Evolutionary conservation across 2,888 invertebrate species (phyloP).

Genomic region (Trissolcus brochymenae): DNA sequence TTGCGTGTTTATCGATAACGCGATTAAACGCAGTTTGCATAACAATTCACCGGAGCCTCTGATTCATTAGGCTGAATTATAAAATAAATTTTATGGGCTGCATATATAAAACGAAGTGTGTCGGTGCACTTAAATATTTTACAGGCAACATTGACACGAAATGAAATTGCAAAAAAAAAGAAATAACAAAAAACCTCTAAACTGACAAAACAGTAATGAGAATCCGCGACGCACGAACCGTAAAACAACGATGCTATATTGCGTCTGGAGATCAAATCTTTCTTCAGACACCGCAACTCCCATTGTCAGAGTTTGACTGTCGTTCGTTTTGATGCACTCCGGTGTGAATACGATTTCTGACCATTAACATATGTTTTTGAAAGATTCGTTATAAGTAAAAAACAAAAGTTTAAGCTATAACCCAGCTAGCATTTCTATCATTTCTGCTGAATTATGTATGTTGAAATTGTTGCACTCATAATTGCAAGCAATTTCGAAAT

Average conservation of each 20-base stretch:
- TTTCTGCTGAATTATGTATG: no score
- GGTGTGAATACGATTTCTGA: not conserved
- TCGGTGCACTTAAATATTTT: constrained; percentile 4
- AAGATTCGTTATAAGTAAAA: no score
- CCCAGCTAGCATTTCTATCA: no score
- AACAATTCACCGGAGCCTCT: no score
- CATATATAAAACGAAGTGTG: not conserved
- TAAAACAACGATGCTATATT: constrained; percentile 55
- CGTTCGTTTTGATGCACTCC: not conserved
- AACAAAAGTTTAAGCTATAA: no score
- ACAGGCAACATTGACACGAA: constrained; percentile 25
- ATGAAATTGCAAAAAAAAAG: constrained; percentile 28
- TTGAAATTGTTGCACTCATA: no score
- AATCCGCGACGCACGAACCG: constrained; percentile 45
- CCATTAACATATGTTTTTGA: no score
- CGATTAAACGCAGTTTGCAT: constrained; percentile 13
- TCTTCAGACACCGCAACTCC: constrained; percentile 30
- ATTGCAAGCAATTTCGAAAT: no score
- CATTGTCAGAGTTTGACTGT: constrained; percentile 26
- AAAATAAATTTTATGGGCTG: no score
- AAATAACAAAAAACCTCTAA: constrained; percentile 7
- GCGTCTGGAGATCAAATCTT: constrained; percentile 52
- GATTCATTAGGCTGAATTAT: no score
- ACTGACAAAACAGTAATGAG: constrained; percentile 34
- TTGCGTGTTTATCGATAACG: constrained; percentile 11